Conservation (phyloP, 2,888 invertebrate species). For the Galeopsomyia nigrocyanea region DNA sequence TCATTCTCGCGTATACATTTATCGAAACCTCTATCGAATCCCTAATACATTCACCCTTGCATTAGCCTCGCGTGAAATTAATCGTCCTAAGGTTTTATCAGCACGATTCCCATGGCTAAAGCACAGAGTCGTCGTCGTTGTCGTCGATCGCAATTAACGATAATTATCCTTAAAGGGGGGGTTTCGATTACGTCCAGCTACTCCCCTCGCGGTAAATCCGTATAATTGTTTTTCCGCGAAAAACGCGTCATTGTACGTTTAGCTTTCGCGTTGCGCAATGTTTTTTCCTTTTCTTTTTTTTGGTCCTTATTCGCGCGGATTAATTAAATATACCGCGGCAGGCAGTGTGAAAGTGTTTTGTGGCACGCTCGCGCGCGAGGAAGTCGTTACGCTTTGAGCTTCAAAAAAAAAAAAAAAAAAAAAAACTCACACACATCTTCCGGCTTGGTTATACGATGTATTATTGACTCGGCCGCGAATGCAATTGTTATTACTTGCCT, state of each 20-base stretch:
- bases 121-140: neutral
- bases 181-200: too few relatives aligned
- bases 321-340: too few relatives aligned
- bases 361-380: slow-evolving; percentile 11
- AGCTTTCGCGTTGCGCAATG: slow-evolving; percentile 29
- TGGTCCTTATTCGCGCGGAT: too few relatives aligned
- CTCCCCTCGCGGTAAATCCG: too few relatives aligned
- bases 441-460: neutral
- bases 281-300: neutral
- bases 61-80: too few relatives aligned
- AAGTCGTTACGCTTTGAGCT: slow-evolving; percentile 35
- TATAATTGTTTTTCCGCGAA: slow-evolving; percentile 26
- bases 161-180: slow-evolving; percentile 56
- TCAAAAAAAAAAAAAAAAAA: too few relatives aligned
- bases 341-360: slow-evolving; percentile 21
- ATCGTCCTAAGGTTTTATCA: slow-evolving; percentile 5
- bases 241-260: slow-evolving; percentile 13
- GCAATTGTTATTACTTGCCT: slow-evolving; percentile 34
- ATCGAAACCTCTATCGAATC: too few relatives aligned
- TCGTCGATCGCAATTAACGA: slow-evolving; percentile 57
- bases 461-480: neutral
- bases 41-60: too few relatives aligned
- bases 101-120: neutral
- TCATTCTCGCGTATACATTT: too few relatives aligned
- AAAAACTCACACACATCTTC: neutral